phyloP scores from a whole-genome alignment of 2,888 invertebrate genomes.

The Nomada ruficornis region DNA sequence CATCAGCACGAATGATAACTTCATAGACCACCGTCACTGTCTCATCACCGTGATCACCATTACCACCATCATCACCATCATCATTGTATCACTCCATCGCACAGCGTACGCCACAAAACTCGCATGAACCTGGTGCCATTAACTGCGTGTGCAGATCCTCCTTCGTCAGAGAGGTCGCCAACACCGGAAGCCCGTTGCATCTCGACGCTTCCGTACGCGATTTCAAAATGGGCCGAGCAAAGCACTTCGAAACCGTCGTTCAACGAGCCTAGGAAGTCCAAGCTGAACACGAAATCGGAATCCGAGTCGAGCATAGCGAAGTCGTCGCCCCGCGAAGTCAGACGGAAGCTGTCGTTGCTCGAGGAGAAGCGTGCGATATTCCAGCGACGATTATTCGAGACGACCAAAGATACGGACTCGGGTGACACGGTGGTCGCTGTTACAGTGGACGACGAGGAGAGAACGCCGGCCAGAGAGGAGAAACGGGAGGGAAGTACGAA shows the following conservation, averaged over 20 bases:
- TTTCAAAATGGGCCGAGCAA: slow-evolving; percentile 85
- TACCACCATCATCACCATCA: neutral
- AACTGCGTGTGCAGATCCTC: slow-evolving; percentile 55
- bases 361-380: slow-evolving; percentile 81
- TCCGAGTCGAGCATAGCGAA: slow-evolving; percentile 71
- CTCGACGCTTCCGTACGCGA: slow-evolving; percentile 86
- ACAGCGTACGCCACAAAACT: neutral
- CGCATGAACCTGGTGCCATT: slow-evolving; percentile 12
- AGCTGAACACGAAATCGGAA: slow-evolving; percentile 71
- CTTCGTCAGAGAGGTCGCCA: slow-evolving; percentile 16
- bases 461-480: neutral
- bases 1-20: neutral
- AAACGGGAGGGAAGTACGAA: slow-evolving; percentile 33
- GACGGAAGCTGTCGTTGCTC: slow-evolving; percentile 76
- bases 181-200: slow-evolving; percentile 68
- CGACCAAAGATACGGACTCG: slow-evolving; percentile 72
- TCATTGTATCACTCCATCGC: neutral
- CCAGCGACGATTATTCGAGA: slow-evolving; percentile 76
- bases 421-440: slow-evolving; percentile 75
- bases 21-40: neutral
- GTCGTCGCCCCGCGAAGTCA: slow-evolving; percentile 74
- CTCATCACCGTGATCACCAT: neutral
- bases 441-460: slow-evolving; percentile 65
- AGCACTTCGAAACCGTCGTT: slow-evolving; percentile 2
- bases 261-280: slow-evolving; percentile 51